Evolutionary conservation across 2,113 vertebrate genomes (phyloP), one percentile per base, ranked within the genome.

Genomic region (Stomatorhinus ivindoensis): DNA sequence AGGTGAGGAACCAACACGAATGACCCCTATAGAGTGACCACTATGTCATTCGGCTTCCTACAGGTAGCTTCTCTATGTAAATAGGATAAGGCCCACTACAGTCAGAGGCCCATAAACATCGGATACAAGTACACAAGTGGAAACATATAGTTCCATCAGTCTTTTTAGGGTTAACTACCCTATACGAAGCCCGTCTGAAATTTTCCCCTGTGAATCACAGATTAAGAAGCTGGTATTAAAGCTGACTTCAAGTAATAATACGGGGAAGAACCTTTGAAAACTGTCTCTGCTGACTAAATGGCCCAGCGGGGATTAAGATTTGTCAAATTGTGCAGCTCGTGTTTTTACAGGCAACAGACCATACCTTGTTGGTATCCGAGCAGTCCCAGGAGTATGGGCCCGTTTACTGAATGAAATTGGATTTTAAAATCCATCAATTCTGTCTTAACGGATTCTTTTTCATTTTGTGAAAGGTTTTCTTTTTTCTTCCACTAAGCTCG

Each of bases 381-480:
- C 15, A 19, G 6, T 80, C 35, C 35, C 73, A 80, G 73, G 35
- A 80, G 31, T 19, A 17, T 15, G 15, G 73, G 35, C 13, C 35
- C 42, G 31, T 80, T 80, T 80, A 39, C 73, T 42, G 73, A 80
- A 80, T 80, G 31, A 80, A 80, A 80, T 80, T 80, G 73, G 73
- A 80, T 80, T 86, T 86, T 86, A 50, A 86, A 86, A 86, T 91
- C 91, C 90, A 92, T 93, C 94, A 93, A 91, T 92, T 91, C 90
- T 89, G 53, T 89, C 82, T 80, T 39, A 80, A 80, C 35, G 15
- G 35, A 80, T 80, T 35, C 35, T 42, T 80, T 80, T 39, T 80
- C 73, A 80, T 80, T 80, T 80, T 39, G 10, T 13, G n/a, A 80
- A 80, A 39, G 35, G 35, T 80, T 55, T 80, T 80, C 42, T 42